Evolutionary conservation across 2,797 vertebrate species (phyloP), one percentile per base, ranked within the genome.

Genomic region (Intellagama lesueurii): DNA sequence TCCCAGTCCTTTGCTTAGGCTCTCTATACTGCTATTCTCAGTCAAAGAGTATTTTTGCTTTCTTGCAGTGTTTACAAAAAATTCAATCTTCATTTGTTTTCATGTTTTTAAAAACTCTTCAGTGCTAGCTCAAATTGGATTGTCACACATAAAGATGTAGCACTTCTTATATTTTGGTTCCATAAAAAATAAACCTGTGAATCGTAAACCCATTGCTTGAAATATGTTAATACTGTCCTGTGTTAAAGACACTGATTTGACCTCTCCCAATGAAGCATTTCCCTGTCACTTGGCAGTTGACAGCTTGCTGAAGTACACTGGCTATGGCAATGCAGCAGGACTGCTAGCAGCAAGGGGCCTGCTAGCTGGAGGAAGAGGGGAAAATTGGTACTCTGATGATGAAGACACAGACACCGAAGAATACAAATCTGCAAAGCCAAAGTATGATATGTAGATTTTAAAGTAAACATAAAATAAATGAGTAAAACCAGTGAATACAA

Each of bases 341-440:
- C 96, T 99, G 79, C 95, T 99, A 94, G 98, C 98, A 92, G 98
- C 98, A 76, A 98, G 99, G 79, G 98, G 99, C 81, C 97, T 99
- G 78, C 97, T 99, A 85, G 98, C 97, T 66, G 98, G 99, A 94
- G 99, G 99, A 86, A 98, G 98, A 96, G 98, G 98, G 92, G 98
- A 99, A 90, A 98, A 98, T 2, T 97, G 98, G 97, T 99, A 99
- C 97, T 99, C 98, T 0, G 98, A 99, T 78, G 99, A 99, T 89
- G 98, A 99, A 96, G 98, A 99, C 96, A 99, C 99, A 0, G 99
- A 99, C 95, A 99, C 99, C 4, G 99, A 99, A 93, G 99, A 99
- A 93, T 99, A 99, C 96, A 99, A 98, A 96, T 97, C 97, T 91
- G 99, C 97, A 91, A 99, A 99, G 96, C 98, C 98, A 88, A 98